Percentiles rank a stretch among this genome's conserved stretches.
Conservation (phyloP, 2,797 vertebrate genomes). For the Philypnodon macrostomus region DNA sequence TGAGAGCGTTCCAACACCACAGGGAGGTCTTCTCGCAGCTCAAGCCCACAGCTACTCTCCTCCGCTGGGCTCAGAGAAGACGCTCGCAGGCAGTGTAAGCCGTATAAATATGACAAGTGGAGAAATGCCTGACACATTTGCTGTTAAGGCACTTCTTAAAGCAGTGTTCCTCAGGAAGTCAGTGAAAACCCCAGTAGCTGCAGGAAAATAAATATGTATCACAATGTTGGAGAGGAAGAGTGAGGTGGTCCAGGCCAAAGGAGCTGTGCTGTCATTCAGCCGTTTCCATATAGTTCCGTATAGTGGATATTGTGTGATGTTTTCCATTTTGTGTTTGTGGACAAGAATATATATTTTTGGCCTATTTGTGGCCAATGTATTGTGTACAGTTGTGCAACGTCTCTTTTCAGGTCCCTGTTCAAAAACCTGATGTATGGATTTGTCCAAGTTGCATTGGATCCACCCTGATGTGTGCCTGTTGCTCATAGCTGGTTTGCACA, state of each 20-base stretch:
- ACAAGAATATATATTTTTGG: no score
- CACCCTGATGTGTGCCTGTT: no score
- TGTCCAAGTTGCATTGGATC: no score
- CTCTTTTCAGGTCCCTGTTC: no score
- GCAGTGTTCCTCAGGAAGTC: not conserved
- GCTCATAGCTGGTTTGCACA: no score
- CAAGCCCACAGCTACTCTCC: constrained; percentile 24
- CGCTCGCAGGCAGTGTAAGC: constrained; percentile 8
- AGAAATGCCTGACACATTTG: constrained; percentile 18
- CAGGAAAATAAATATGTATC: constrained; percentile 6
- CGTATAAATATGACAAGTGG: constrained; percentile 25
- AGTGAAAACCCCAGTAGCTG: constrained; percentile 2
- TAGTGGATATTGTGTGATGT: no score
- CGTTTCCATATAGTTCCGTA: no score
- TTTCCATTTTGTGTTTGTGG: no score
- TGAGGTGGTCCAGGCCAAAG: not conserved
- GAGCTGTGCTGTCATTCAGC: no score
- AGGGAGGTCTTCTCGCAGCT: constrained; percentile 13
- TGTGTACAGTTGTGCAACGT: no score
- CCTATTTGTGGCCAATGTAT: no score
- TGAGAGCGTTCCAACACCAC: constrained; percentile 15
- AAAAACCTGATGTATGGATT: no score
- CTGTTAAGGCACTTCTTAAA: constrained; percentile 11
- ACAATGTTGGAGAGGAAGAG: not conserved
- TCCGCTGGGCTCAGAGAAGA: constrained; percentile 15